Conservation (phyloP, 1,140 invertebrate species). For the Drosophila oshimai region DNA sequence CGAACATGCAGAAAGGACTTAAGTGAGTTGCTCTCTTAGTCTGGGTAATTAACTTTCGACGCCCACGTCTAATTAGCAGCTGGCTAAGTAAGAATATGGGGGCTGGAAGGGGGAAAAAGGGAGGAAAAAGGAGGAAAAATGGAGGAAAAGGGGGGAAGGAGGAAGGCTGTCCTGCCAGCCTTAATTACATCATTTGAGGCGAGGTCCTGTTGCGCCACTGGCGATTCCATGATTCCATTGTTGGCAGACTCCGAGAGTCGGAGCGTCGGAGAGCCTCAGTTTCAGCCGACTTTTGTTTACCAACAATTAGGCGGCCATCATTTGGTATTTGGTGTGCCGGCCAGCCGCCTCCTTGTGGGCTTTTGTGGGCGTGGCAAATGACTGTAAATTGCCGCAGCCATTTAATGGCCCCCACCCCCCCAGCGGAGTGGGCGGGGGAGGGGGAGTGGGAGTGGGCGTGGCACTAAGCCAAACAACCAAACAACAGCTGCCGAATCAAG, state of each 20-base stretch:
- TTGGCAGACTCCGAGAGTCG: slow-evolving; percentile 16
- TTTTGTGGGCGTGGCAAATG: slow-evolving; percentile 63
- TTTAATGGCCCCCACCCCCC: slow-evolving; percentile 28
- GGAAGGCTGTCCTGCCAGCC: slow-evolving; percentile 34
- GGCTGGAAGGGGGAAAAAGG: neutral
- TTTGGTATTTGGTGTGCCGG: slow-evolving; percentile 23
- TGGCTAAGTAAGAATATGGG: slow-evolving; percentile 17
- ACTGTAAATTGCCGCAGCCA: slow-evolving; percentile 67
- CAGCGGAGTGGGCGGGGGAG: slow-evolving; percentile 29
- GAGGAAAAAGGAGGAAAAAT: neutral
- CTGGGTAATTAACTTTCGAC: slow-evolving; percentile 72
- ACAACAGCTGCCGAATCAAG: slow-evolving; percentile 1
- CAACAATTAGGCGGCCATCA: slow-evolving; percentile 69
- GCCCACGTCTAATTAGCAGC: slow-evolving; percentile 73
- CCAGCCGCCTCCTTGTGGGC: no score
- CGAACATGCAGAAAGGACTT: slow-evolving; percentile 19
- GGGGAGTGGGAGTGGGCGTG: slow-evolving; percentile 10
- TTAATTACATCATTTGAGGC: slow-evolving; percentile 77
- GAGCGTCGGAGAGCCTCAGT: no score
- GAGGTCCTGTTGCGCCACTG: slow-evolving; percentile 60
- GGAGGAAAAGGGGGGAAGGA: neutral
- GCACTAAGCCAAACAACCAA: slow-evolving; percentile 21
- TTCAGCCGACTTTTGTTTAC: slow-evolving; percentile 63
- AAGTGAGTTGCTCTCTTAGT: slow-evolving; percentile 54
- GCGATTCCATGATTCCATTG: slow-evolving; percentile 46